These are phyloP conservation scores for Leptura quadrifasciata DNA, from an alignment of 2,888 invertebrate species.

Conservation along the genomic window DNA sequence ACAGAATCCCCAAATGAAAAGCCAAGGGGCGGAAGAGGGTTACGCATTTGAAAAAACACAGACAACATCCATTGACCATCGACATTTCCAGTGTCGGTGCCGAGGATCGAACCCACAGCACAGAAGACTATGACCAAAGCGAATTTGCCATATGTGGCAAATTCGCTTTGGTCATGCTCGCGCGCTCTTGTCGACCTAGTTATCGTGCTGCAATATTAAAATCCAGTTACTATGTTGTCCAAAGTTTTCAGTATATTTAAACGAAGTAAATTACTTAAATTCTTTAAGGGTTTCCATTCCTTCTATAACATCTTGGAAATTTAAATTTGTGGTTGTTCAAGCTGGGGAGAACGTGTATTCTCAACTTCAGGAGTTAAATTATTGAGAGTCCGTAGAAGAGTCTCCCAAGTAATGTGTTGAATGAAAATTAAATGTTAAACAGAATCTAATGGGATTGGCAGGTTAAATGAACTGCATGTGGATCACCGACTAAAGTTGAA, in stretches of 20 bases:
- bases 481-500: conserved; percentile 16
- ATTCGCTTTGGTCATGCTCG: no score
- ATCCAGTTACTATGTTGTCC: no score
- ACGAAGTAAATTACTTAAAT: conserved; percentile 7
- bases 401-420: conserved; percentile 19
- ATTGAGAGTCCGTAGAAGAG: not conserved
- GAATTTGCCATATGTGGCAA: no score
- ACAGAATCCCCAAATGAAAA: no score
- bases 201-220: no score
- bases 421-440: conserved; percentile 41
- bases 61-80: no score
- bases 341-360: conserved; percentile 31
- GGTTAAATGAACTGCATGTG: conserved; percentile 37
- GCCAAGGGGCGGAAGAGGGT: no score
- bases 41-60: no score
- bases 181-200: no score
- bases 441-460: conserved; percentile 40
- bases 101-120: no score
- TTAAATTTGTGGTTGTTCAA: conserved; percentile 31
- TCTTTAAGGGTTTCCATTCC: conserved; percentile 1
- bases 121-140: no score
- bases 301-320: not conserved
- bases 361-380: conserved; percentile 15
- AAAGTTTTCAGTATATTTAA: not conserved
- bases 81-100: no score